Base-by-base conservation (phyloP, 1,140 invertebrate genomes). In the Scaptomyza hsui region DNA sequence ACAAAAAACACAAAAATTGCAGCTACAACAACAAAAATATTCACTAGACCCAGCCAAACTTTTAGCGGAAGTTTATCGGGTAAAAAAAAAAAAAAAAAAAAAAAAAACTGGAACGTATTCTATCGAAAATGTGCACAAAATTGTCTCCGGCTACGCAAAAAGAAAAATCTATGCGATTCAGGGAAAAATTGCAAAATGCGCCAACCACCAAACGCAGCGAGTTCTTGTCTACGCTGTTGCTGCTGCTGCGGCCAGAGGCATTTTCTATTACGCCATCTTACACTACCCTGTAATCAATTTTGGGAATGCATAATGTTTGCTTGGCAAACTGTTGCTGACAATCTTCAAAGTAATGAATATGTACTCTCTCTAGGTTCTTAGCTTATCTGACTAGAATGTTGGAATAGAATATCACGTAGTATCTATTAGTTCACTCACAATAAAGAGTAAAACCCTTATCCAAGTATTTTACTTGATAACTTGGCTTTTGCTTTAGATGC, bases 81-180 rank as follows among this genome's bases (percentile, higher is more conserved):
- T 15, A 32, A 18, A 26, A 57, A 44, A 44, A 45, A 59, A 26
- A 47, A 39, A 70, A 57, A 63, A 49, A n/a, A n/a, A 37, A 24
- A 3, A 24, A 24, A 6, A 3, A 24, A 24, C 4, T 6, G n/a
- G n/a, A n/a, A 12, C 3, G 32, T 37, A 29, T 55, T 42, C 19
- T 4, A 49, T 44, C 60, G 48, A 64, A 63, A 63, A 64, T 56
- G 63, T 73, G 63, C 70, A 76, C 57, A 35, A 75, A 72, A 75
- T 75, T 72, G 60, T 72, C 68, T 75, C 60, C 56, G 53, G 3
- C 48, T 41, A 39, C 44, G 62, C 61, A 29, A 45, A 59, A 52
- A 59, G 55, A 68, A 67, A 72, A 72, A 72, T 72, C 69, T 71
- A 61, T 69, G 71, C 45, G 52, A 61, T 55, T 49, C 49, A 47